These are phyloP conservation scores for Cephus pulcher DNA, from an alignment of 2,888 invertebrate genomes.

Conservation along the genomic window DNA sequence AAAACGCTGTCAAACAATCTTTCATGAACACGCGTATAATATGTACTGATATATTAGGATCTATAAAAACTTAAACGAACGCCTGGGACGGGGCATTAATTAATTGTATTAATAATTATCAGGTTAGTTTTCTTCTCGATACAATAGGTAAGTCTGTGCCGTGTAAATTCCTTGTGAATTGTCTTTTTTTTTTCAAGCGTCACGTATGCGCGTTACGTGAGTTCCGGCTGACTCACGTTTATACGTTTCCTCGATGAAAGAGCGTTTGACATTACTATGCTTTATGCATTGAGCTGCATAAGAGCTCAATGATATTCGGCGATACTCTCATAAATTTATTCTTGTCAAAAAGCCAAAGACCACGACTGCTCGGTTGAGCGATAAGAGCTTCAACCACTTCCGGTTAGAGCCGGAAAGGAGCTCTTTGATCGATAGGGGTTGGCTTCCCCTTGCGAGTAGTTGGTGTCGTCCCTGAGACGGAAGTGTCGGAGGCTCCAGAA, in stretches of 20 bases:
- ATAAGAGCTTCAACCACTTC: not conserved
- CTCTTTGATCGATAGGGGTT: constrained; percentile 64
- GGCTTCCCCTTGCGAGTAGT: constrained; percentile 62
- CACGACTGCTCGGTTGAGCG: not conserved
- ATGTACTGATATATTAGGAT: not conserved
- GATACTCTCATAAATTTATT: not conserved
- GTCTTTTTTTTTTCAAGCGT: constrained; percentile 11
- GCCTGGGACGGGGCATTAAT: not conserved
- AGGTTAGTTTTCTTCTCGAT: not conserved
- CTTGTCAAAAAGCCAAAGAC: not conserved
- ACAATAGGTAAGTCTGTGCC: not conserved
- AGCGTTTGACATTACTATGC: too few relatives aligned
- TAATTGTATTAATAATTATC: not conserved
- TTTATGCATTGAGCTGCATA: not conserved
- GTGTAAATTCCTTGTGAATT: not conserved
- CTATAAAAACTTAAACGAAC: not conserved
- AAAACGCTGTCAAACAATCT: not conserved
- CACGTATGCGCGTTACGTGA: constrained; percentile 17
- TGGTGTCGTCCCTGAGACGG: constrained; percentile 70
- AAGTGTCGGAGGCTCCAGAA: constrained; percentile 77
- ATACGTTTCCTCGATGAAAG: not conserved
- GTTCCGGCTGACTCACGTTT: not conserved
- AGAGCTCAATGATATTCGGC: not conserved
- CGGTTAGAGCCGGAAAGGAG: constrained; percentile 63
- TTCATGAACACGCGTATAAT: not conserved